phyloP scores from a whole-genome alignment of 2,113 vertebrate species.

The Charina bottae region DNA sequence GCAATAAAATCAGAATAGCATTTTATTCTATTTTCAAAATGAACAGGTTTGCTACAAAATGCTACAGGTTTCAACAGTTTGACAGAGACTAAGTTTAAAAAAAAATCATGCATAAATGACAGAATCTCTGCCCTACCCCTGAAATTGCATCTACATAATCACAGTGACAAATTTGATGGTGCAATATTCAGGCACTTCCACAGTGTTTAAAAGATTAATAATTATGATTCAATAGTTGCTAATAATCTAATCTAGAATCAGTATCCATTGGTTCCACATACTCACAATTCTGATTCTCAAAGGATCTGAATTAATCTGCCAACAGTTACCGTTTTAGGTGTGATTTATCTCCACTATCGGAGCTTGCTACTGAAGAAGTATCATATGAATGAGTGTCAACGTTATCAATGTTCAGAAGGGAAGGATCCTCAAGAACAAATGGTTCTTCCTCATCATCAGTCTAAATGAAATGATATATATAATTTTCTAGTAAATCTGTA shows the following conservation, averaged over 20 bases:
- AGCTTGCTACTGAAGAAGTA: slow-evolving; percentile 95
- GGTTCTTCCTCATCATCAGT: slow-evolving; percentile 94
- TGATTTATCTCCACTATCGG: slow-evolving; percentile 93
- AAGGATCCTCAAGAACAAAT: slow-evolving; percentile 92
- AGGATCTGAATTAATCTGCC: not conserved
- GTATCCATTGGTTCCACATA: not conserved
- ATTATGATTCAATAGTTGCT: not conserved
- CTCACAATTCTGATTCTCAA: not conserved
- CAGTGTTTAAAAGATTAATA: slow-evolving; percentile 5
- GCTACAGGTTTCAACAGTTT: not conserved
- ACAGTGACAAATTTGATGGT: not conserved
- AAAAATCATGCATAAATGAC: not conserved
- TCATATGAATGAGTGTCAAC: slow-evolving; percentile 93
- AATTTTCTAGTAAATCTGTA: not conserved
- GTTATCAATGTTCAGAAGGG: slow-evolving; percentile 87
- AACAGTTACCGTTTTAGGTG: slow-evolving; percentile 84
- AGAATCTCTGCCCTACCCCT: not conserved
- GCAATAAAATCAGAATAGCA: slow-evolving; percentile 5
- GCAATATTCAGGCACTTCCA: not conserved
- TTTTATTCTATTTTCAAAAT: not conserved
- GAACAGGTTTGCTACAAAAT: not conserved
- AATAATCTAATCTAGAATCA: not conserved
- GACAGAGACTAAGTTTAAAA: not conserved
- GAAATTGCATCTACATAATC: not conserved
- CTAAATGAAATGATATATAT: slow-evolving; percentile 66